These are phyloP conservation scores for Pterostichus niger DNA, from an alignment of 2,888 invertebrate genomes.

Conservation along the genomic window DNA sequence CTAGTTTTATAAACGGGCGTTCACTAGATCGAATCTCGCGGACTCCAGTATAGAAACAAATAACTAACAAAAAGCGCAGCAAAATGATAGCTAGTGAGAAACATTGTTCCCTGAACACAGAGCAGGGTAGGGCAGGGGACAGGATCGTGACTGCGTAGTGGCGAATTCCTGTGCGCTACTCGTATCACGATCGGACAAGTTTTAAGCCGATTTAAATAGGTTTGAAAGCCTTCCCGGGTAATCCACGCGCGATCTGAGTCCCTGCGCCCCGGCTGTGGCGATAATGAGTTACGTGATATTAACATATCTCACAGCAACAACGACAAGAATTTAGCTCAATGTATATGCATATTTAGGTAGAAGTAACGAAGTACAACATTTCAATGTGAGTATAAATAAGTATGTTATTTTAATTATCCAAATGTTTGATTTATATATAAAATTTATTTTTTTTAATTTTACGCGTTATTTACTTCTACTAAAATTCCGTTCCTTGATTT, in stretches of 20 bases:
- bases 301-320: conserved; percentile 34
- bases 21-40: not conserved
- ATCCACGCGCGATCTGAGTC: conserved; percentile 69
- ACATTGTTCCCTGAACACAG: not conserved
- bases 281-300: conserved; percentile 64
- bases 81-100: too few species aligned
- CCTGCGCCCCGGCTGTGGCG: conserved; percentile 27
- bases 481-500: too few species aligned
- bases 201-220: conserved; percentile 72
- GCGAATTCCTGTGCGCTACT: conserved; percentile 13
- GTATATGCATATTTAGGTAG: too few species aligned
- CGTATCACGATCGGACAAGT: conserved; percentile 68
- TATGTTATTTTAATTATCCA: too few species aligned
- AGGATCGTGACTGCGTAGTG: not conserved
- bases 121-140: not conserved
- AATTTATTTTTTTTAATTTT: too few species aligned
- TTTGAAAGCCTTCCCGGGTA: conserved; percentile 72
- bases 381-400: not conserved
- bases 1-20: not conserved
- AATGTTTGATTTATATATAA: too few species aligned
- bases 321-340: not conserved
- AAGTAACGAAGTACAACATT: not conserved
- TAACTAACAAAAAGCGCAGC: not conserved
- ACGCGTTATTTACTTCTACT: too few species aligned
- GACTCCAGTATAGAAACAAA: not conserved